Evolutionary conservation across 2,113 vertebrate genomes (phyloP).

Genomic region (Barnardius zonarius): DNA sequence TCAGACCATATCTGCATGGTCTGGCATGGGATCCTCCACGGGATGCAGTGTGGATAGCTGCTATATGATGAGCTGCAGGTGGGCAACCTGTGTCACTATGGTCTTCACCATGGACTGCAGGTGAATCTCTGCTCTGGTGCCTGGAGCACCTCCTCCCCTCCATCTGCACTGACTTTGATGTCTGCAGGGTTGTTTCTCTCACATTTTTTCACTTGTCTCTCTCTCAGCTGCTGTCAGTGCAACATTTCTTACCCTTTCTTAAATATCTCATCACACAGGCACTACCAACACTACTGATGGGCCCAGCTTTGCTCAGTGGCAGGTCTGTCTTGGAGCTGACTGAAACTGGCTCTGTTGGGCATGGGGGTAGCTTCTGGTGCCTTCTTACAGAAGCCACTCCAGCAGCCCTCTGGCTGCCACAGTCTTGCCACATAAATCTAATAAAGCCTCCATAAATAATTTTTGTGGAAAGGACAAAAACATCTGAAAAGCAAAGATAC

Average conservation of each 20-base stretch:
- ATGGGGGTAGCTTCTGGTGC: background rate
- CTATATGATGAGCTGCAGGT: background rate
- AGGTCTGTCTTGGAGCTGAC: background rate
- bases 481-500: background rate
- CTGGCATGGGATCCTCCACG: background rate
- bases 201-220: background rate
- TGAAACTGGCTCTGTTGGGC: background rate
- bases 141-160: background rate
- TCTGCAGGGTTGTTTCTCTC: background rate
- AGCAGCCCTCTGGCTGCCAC: background rate
- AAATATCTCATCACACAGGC: background rate
- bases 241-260: background rate
- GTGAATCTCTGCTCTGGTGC: background rate
- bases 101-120: background rate
- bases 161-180: too few species aligned
- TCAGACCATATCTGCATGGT: background rate
- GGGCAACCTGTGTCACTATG: background rate
- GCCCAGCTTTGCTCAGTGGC: background rate
- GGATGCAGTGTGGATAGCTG: background rate
- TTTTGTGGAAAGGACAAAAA: background rate
- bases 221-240: background rate
- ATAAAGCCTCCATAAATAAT: background rate
- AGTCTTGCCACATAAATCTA: background rate
- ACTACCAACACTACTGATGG: background rate
- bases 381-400: background rate